Evolutionary conservation across 2,797 vertebrate species (phyloP).

Genomic region (Clarias platycephalus): DNA sequence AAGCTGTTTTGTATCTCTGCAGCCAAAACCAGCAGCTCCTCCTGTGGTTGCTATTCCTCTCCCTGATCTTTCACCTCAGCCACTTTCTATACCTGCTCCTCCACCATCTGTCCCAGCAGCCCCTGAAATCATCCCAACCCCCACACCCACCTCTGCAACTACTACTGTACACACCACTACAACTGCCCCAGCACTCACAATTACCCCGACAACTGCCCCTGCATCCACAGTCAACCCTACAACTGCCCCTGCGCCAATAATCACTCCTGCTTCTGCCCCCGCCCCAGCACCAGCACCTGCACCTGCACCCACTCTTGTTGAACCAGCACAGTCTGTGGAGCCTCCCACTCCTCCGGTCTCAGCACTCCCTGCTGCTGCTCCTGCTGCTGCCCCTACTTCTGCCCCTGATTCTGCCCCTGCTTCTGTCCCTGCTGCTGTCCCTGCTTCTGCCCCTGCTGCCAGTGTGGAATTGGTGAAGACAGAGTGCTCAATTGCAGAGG

Average conservation of each 20-base stretch:
- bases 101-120: conserved; percentile 22
- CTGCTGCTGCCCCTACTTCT: not conserved
- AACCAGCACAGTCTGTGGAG: no score
- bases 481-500: conserved; percentile 9
- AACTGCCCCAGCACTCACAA: conserved; percentile 2
- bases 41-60: conserved; percentile 51
- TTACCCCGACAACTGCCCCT: conserved; percentile 8
- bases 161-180: conserved; percentile 7
- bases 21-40: conserved; percentile 69
- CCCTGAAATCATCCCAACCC: conserved; percentile 35
- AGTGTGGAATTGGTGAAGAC: conserved; percentile 14
- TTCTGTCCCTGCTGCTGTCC: not conserved
- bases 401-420: conserved; percentile 19
- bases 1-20: conserved; percentile 41
- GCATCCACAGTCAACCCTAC: conserved; percentile 2
- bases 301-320: not conserved
- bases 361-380: not conserved
- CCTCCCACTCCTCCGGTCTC: conserved; percentile 3
- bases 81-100: conserved; percentile 33
- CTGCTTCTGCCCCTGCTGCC: conserved; percentile 32
- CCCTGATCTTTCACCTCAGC: conserved; percentile 41
- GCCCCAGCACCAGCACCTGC: not conserved
- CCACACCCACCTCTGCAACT: conserved; percentile 20
- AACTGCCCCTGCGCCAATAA: conserved; percentile 9
- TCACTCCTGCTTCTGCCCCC: conserved; percentile 22